Conservation (phyloP, 2,888 invertebrate genomes). For the Bombylius discolor region DNA sequence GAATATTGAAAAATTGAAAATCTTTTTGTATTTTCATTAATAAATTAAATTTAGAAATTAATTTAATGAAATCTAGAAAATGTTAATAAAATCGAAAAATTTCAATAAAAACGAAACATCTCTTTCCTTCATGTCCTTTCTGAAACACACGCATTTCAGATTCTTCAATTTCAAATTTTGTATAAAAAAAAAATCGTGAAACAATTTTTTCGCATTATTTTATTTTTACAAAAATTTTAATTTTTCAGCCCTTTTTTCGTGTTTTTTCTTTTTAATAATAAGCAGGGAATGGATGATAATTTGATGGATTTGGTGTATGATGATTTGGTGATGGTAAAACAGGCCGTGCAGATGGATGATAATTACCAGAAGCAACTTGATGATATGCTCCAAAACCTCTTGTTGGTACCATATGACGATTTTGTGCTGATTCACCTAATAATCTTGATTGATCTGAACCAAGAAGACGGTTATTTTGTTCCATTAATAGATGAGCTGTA, state of each 20-base stretch:
- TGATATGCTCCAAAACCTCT: slow-evolving; percentile 37
- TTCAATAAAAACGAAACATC: no score
- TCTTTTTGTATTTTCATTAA: no score
- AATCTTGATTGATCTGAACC: slow-evolving; percentile 33
- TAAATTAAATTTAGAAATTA: no score
- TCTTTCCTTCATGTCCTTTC: neutral
- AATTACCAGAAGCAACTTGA: slow-evolving; percentile 35
- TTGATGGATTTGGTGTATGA: slow-evolving; percentile 36
- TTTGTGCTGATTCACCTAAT: slow-evolving; percentile 33
- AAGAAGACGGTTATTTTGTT: slow-evolving; percentile 35
- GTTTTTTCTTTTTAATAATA: slow-evolving; percentile 33
- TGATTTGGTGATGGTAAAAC: slow-evolving; percentile 34
- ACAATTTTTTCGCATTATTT: neutral
- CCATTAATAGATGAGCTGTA: slow-evolving; percentile 35
- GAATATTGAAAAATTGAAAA: no score
- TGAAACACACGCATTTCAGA: no score
- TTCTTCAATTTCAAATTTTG: no score
- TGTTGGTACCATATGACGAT: slow-evolving; percentile 33
- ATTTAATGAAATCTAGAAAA: no score
- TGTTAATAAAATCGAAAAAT: no score
- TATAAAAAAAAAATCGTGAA: neutral
- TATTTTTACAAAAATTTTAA: neutral
- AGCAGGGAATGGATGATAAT: slow-evolving; percentile 37
- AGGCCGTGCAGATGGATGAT: slow-evolving; percentile 34
- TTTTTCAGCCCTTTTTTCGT: neutral